Conservation (phyloP, 2,113 vertebrate genomes). For the Ophiodon elongatus region DNA sequence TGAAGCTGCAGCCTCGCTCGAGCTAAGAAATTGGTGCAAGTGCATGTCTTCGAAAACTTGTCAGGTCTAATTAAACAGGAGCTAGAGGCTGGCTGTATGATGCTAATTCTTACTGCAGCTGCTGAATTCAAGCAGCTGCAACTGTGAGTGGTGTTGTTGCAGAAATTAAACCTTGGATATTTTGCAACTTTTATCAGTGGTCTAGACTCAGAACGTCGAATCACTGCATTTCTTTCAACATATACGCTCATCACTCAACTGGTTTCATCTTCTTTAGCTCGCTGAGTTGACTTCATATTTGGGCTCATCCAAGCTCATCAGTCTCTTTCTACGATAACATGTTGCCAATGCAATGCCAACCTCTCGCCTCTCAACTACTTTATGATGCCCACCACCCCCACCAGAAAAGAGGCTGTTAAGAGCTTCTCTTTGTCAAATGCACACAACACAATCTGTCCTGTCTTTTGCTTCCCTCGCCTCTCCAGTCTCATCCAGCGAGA, state of each 20-base stretch:
- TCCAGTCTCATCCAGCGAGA: conserved; percentile 19
- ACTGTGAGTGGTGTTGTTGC: conserved; percentile 3
- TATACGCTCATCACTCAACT: background rate
- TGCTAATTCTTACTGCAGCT: conserved; percentile 9
- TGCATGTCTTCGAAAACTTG: conserved; percentile 31
- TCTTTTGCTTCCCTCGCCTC: conserved; percentile 37
- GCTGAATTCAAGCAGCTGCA: conserved; percentile 15
- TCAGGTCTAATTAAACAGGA: conserved; percentile 32
- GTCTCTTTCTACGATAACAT: background rate
- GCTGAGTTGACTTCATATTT: conserved; percentile 11
- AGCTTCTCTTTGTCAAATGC: conserved; percentile 65
- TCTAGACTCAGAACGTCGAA: background rate
- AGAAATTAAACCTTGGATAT: background rate
- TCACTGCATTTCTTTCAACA: background rate
- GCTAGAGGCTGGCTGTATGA: background rate
- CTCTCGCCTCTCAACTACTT: conserved; percentile 28
- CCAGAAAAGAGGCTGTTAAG: conserved; percentile 50
- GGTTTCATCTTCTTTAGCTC: conserved; percentile 3
- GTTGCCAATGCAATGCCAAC: conserved; percentile 21
- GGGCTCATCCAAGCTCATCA: conserved; percentile 2
- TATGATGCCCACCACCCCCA: conserved; percentile 40
- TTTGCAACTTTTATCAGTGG: conserved; percentile 3
- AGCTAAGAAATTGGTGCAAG: conserved; percentile 11
- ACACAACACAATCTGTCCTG: conserved; percentile 70
- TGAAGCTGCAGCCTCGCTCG: conserved; percentile 25